phyloP scores from a whole-genome alignment of 2,888 invertebrate species.

The Smittia aterrima region DNA sequence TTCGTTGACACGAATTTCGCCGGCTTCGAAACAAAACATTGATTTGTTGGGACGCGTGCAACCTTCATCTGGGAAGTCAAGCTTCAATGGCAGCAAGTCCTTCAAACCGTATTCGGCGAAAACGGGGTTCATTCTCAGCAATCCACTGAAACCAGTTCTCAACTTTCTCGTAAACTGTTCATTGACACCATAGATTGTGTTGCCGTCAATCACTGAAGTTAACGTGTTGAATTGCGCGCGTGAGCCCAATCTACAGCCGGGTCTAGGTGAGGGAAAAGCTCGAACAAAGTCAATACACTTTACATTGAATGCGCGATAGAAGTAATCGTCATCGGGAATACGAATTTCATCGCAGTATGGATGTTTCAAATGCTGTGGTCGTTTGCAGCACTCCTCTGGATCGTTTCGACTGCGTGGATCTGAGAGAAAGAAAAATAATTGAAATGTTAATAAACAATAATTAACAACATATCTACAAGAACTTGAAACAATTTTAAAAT shows the following conservation, averaged over 20 bases:
- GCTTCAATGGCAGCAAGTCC: slow-evolving; percentile 80
- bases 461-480: too few species aligned
- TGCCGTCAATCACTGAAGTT: slow-evolving; percentile 82
- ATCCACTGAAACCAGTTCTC: slow-evolving; percentile 76
- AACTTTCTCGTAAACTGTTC: slow-evolving; percentile 79
- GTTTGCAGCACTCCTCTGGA: slow-evolving; percentile 85
- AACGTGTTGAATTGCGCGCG: slow-evolving; percentile 82
- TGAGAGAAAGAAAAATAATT: slow-evolving; percentile 48
- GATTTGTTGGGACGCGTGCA: slow-evolving; percentile 85
- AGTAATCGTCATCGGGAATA: slow-evolving; percentile 86
- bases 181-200: slow-evolving; percentile 85
- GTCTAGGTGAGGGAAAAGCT: slow-evolving; percentile 78
- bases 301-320: slow-evolving; percentile 80
- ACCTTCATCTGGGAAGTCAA: slow-evolving; percentile 89
- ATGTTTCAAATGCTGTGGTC: slow-evolving; percentile 78
- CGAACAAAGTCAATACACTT: slow-evolving; percentile 88
- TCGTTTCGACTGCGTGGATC: slow-evolving; percentile 84
- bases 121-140: slow-evolving; percentile 83
- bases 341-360: slow-evolving; percentile 88
- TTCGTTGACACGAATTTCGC: slow-evolving; percentile 90
- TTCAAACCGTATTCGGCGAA: slow-evolving; percentile 84
- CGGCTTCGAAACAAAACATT: slow-evolving; percentile 91
- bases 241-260: slow-evolving; percentile 78
- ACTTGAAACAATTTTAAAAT: too few species aligned
- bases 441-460: neutral